Conservation (phyloP, 2,113 vertebrate species). For the Pelmatolapia mariae region DNA sequence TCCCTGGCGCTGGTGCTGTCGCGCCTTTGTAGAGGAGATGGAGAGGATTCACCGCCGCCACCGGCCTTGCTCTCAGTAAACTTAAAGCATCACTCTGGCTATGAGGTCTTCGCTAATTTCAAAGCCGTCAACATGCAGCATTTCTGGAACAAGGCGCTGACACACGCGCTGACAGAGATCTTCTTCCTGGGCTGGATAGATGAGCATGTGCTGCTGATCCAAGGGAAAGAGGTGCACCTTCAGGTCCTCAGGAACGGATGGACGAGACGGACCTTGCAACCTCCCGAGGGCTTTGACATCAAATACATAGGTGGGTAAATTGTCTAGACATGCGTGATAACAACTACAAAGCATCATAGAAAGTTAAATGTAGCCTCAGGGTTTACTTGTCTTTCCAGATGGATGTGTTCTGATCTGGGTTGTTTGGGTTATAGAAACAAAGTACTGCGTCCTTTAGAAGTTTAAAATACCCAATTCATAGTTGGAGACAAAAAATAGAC, state of each 20-base stretch:
- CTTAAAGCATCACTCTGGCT: slow-evolving; percentile 76
- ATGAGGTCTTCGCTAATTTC: slow-evolving; percentile 91
- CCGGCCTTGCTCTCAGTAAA: slow-evolving; percentile 19
- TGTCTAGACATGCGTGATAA: neutral
- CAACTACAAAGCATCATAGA: neutral
- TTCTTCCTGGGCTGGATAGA: slow-evolving; percentile 96
- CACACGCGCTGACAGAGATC: slow-evolving; percentile 83
- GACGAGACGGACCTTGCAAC: slow-evolving; percentile 81
- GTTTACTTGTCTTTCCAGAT: neutral
- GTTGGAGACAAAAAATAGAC: neutral
- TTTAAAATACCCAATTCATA: neutral
- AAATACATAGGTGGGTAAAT: slow-evolving; percentile 80
- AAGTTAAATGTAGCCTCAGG: neutral
- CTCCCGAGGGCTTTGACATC: slow-evolving; percentile 87
- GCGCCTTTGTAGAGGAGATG: slow-evolving; percentile 26
- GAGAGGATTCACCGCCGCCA: neutral
- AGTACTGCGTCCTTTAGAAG: neutral
- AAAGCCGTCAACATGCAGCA: slow-evolving; percentile 93
- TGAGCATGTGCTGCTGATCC: slow-evolving; percentile 88
- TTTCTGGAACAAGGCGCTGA: slow-evolving; percentile 89
- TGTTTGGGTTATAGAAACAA: neutral
- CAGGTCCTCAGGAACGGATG: slow-evolving; percentile 88
- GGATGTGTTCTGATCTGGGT: neutral
- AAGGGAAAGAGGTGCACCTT: slow-evolving; percentile 87
- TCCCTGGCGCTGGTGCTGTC: slow-evolving; percentile 88